A percentile compares a stretch with the other conserved stretches of the same genome.
Conservation (phyloP, 2,888 invertebrate genomes). For the Cheilosia pagana region DNA sequence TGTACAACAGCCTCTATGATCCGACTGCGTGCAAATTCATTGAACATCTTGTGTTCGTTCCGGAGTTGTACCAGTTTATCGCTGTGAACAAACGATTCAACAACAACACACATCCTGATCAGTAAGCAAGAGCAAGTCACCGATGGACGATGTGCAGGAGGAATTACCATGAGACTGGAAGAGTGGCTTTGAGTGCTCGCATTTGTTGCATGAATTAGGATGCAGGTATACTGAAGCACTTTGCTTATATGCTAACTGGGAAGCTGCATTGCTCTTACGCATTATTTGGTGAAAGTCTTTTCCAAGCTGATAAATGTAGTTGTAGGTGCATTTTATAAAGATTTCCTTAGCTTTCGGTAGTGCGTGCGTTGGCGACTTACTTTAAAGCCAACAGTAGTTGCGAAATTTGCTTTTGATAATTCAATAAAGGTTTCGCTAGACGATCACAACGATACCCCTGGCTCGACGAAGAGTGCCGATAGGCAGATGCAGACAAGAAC, state of each 20-base stretch:
- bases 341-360: no score
- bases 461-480: no score
- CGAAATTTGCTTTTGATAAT: no score
- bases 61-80: slow-evolving; percentile 74
- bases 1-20: slow-evolving; percentile 72
- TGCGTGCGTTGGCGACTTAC: no score
- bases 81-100: slow-evolving; percentile 74
- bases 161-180: slow-evolving; percentile 10
- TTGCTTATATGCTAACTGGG: background rate
- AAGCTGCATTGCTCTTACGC: background rate
- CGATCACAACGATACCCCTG: no score
- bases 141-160: slow-evolving; percentile 30
- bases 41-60: slow-evolving; percentile 71
- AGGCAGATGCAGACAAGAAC: no score
- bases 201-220: slow-evolving; percentile 26
- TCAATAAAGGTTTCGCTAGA: no score
- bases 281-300: background rate
- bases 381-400: no score
- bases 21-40: slow-evolving; percentile 74
- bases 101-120: slow-evolving; percentile 73
- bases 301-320: no score
- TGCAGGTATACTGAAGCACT: slow-evolving; percentile 1
- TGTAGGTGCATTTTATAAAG: no score
- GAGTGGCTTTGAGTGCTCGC: background rate
- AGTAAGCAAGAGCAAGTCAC: slow-evolving; percentile 49